phyloP scores from a whole-genome alignment of 2,113 vertebrate genomes.

The Psophia crepitans region DNA sequence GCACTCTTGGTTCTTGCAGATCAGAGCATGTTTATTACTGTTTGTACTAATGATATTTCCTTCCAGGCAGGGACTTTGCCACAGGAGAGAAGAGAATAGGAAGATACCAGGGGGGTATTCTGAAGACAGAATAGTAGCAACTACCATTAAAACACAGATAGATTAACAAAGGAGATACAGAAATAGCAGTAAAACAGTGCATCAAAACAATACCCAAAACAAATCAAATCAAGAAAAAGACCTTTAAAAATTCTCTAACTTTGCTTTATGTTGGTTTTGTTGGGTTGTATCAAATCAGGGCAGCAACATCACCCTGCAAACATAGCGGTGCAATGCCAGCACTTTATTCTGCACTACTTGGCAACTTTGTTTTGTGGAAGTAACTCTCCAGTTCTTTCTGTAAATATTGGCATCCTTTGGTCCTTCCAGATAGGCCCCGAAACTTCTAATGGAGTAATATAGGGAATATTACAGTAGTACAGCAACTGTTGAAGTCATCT shows the following conservation, averaged over 20 bases:
- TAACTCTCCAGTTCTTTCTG: not conserved
- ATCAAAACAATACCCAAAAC: not conserved
- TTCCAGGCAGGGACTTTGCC: not conserved
- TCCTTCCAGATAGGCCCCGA: not conserved
- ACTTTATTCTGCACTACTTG: not conserved
- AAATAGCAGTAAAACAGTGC: not conserved
- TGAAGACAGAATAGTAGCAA: not conserved
- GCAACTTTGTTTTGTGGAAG: not conserved
- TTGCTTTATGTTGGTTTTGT: not conserved
- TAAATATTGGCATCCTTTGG: not conserved
- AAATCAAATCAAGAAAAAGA: not conserved
- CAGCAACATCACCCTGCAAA: not conserved
- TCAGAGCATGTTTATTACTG: not conserved
- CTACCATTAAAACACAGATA: not conserved
- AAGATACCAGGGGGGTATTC: not conserved
- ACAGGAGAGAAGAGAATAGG: not conserved
- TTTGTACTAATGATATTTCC: not conserved
- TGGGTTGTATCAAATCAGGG: not conserved
- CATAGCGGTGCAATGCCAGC: not conserved
- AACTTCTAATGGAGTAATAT: not conserved
- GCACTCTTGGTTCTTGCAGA: not conserved
- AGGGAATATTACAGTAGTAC: not conserved
- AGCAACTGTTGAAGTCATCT: not conserved
- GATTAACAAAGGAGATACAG: not conserved
- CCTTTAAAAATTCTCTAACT: not conserved